Evolutionary conservation across 2,113 vertebrate species (phyloP).

Genomic region (Salvelinus sp.): DNA sequence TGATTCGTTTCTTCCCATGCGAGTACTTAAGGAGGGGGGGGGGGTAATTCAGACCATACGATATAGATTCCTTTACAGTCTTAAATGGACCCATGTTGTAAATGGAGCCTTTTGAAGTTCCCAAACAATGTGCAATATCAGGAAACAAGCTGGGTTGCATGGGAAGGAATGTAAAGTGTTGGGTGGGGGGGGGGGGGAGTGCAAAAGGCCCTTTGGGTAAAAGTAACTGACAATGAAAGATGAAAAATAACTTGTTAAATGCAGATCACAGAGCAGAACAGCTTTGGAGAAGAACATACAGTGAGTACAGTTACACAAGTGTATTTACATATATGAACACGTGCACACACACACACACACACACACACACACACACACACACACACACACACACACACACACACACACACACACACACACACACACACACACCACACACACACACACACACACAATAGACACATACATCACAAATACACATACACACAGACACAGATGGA

Average conservation of each 20-base stretch:
- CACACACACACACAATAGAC: background rate
- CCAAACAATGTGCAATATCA: slow-evolving; percentile 53
- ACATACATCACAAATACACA: background rate
- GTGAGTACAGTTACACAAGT: background rate
- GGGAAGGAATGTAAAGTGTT: slow-evolving; percentile 21
- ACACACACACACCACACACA: background rate
- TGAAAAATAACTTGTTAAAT: slow-evolving; percentile 47
- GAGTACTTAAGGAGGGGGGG: background rate
- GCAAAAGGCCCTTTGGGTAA: slow-evolving; percentile 35
- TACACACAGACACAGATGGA: background rate
- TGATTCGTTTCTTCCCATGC: too few species aligned
- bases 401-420: background rate
- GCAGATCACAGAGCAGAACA: slow-evolving; percentile 34
- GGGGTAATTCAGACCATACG: slow-evolving; percentile 41
- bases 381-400: background rate
- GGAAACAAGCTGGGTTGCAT: slow-evolving; percentile 45
- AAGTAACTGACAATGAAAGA: slow-evolving; percentile 52
- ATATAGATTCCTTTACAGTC: slow-evolving; percentile 39
- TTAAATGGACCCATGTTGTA: slow-evolving; percentile 48
- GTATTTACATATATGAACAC: too few species aligned
- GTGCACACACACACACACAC: background rate
- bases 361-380: too few species aligned
- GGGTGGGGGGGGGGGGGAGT: background rate
- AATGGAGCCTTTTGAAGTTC: slow-evolving; percentile 49
- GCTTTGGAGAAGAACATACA: background rate